Percentiles rank a stretch among this genome's conserved stretches.
phyloP scores from a whole-genome alignment of 2,888 invertebrate genomes.

The Digitonthophagus gazella region DNA sequence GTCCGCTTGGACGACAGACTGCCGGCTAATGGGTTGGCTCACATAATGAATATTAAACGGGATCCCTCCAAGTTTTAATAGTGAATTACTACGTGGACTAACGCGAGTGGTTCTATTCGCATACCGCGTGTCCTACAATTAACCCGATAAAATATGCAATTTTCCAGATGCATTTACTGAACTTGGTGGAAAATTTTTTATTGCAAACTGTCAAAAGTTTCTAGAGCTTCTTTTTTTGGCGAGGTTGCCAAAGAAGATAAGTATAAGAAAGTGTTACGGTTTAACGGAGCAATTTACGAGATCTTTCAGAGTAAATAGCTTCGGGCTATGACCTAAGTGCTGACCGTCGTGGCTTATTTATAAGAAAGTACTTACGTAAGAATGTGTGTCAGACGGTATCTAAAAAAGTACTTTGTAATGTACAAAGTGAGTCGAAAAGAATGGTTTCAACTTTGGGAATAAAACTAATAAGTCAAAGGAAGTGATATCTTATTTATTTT shows the following conservation, averaged over 20 bases:
- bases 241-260: not conserved
- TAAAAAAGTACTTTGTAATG: not conserved
- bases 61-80: not conserved
- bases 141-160: not conserved
- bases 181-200: not conserved
- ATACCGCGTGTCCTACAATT: not conserved
- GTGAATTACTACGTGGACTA: not conserved
- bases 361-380: not conserved
- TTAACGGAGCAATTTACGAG: not conserved
- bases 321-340: not conserved
- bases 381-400: not conserved
- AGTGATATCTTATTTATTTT: too few relatives aligned
- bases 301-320: not conserved
- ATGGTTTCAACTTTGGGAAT: too few relatives aligned
- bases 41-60: not conserved
- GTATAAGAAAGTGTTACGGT: not conserved
- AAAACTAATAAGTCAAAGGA: too few relatives aligned
- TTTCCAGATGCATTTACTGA: too few relatives aligned
- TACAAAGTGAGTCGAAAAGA: too few relatives aligned
- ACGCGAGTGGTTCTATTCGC: not conserved
- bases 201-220: not conserved
- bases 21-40: not conserved
- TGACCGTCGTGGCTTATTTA: not conserved
- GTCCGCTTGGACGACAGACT: not conserved
- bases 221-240: not conserved